Conservation (phyloP, 2,797 vertebrate genomes). For the Lates japonicus region DNA sequence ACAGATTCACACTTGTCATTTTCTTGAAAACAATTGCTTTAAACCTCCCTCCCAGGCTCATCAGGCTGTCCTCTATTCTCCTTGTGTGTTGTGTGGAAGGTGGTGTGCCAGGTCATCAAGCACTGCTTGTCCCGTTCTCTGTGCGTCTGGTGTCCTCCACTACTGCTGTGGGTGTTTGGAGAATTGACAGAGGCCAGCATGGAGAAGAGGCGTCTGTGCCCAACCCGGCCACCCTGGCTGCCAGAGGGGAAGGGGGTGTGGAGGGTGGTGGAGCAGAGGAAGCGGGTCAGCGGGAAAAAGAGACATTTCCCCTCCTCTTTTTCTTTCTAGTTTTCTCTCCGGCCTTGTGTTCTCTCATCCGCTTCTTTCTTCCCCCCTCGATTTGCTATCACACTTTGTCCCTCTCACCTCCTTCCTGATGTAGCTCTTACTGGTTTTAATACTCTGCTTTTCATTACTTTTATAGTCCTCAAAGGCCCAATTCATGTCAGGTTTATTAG, state of each 20-base stretch:
- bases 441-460: slow-evolving; percentile 2
- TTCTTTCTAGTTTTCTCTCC: slow-evolving; percentile 44
- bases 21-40: slow-evolving; percentile 27
- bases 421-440: slow-evolving; percentile 2
- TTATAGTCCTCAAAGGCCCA: not conserved
- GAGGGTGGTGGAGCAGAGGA: slow-evolving; percentile 70
- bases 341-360: slow-evolving; percentile 58
- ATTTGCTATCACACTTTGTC: slow-evolving; percentile 40
- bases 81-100: slow-evolving; percentile 41
- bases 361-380: slow-evolving; percentile 27
- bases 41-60: not conserved
- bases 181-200: slow-evolving; percentile 80
- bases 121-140: slow-evolving; percentile 58
- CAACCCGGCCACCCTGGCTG: slow-evolving; percentile 82
- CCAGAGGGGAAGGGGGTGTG: slow-evolving; percentile 80
- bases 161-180: slow-evolving; percentile 71
- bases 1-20: not conserved
- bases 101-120: slow-evolving; percentile 66
- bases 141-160: slow-evolving; percentile 68
- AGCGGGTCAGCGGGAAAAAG: slow-evolving; percentile 74
- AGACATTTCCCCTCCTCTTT: slow-evolving; percentile 63
- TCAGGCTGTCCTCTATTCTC: slow-evolving; percentile 50
- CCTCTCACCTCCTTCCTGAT: slow-evolving; percentile 21
- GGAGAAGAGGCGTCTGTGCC: slow-evolving; percentile 82
- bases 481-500: slow-evolving; percentile 9